These are phyloP conservation scores for Troglohyphantes excavatus DNA, from an alignment of 2,888 invertebrate genomes.

Conservation along the genomic window DNA sequence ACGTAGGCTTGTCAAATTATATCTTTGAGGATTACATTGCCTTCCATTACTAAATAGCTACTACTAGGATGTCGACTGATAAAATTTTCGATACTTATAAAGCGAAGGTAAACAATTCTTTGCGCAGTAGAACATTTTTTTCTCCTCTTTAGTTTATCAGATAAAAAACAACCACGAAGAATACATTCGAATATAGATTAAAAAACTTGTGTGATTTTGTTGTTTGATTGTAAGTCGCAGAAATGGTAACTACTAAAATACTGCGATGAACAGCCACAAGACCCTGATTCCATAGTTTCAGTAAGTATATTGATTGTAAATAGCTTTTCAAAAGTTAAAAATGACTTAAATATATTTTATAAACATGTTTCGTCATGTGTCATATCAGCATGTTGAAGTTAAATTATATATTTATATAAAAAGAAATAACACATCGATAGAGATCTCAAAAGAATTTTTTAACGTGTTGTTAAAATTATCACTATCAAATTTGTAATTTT, in stretches of 20 bases:
- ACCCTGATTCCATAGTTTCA: background rate
- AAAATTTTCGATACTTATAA: background rate
- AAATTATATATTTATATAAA: too few relatives aligned
- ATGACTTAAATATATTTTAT: too few relatives aligned
- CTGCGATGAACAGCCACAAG: background rate
- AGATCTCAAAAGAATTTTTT: too few relatives aligned
- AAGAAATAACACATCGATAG: too few relatives aligned
- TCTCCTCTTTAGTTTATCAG: background rate
- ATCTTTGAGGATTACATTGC: too few relatives aligned
- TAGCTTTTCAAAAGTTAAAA: too few relatives aligned
- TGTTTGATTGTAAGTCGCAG: background rate
- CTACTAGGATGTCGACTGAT: background rate
- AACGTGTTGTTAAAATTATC: too few relatives aligned
- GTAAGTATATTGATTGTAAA: background rate
- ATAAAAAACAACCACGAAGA: background rate
- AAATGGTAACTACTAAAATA: background rate
- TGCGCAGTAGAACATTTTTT: background rate
- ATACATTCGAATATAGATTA: background rate
- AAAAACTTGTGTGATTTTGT: background rate
- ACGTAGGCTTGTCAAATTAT: too few relatives aligned
- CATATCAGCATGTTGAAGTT: too few relatives aligned
- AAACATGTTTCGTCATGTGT: too few relatives aligned
- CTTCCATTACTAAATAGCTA: background rate
- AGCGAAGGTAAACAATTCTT: background rate
- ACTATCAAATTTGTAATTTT: too few relatives aligned